phyloP scores from a whole-genome alignment of 2,113 vertebrate species.

The Ardeotis arabs region DNA sequence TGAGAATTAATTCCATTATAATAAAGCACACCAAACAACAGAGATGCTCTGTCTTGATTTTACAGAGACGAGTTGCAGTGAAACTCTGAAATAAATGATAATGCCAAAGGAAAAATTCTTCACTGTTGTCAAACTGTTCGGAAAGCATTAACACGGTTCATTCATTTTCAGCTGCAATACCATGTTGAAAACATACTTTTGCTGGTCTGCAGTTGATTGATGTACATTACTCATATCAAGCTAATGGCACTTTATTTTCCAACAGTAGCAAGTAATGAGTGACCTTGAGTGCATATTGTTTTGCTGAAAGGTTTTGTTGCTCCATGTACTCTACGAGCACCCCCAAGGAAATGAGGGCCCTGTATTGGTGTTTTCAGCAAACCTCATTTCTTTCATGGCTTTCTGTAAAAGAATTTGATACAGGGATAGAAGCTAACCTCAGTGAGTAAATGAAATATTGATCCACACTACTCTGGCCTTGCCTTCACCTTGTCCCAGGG shows the following conservation, averaged over 20 bases:
- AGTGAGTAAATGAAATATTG: constrained; percentile 99
- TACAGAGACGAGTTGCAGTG: constrained; percentile 42
- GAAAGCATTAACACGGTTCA: constrained; percentile 72
- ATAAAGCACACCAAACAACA: neutral
- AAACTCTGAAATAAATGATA: constrained; percentile 64
- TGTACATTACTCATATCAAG: constrained; percentile 79
- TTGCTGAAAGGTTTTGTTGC: constrained; percentile 80
- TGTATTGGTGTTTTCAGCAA: constrained; percentile 84
- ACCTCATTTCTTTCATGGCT: constrained; percentile 90
- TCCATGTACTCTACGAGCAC: constrained; percentile 75
- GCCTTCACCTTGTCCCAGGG: constrained; percentile 99
- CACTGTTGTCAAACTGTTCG: constrained; percentile 67
- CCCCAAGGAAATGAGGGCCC: constrained; percentile 90
- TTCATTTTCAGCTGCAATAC: constrained; percentile 75
- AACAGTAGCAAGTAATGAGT: constrained; percentile 84
- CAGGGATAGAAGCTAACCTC: constrained; percentile 89
- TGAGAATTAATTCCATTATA: neutral
- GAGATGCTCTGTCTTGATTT: neutral
- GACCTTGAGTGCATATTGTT: constrained; percentile 86
- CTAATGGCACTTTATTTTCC: constrained; percentile 85
- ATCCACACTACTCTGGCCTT: constrained; percentile 96
- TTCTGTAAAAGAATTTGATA: constrained; percentile 94
- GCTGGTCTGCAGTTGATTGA: constrained; percentile 78
- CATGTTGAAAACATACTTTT: constrained; percentile 74
- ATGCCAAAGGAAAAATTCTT: constrained; percentile 67